These are phyloP conservation scores for Nasonovia ribisnigri DNA, from an alignment of 2,888 invertebrate species.

Conservation along the genomic window DNA sequence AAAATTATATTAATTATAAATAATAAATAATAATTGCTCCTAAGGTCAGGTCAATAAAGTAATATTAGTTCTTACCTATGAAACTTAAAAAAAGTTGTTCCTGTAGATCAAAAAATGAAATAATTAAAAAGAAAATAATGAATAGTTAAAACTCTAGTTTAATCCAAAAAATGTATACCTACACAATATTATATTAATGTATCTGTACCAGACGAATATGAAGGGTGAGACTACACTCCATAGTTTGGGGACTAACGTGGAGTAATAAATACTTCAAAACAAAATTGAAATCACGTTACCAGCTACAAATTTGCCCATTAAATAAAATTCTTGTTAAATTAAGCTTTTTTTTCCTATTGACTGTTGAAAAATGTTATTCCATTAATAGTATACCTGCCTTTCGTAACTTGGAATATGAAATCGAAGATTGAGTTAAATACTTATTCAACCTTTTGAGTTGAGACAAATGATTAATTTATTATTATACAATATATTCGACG, in stretches of 20 bases:
- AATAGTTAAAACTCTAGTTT: not conserved
- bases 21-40: not conserved
- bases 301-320: not conserved
- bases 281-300: not conserved
- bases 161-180: not conserved
- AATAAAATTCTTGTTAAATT: not conserved
- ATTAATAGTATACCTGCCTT: not conserved
- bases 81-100: not conserved
- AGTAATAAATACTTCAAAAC: not conserved
- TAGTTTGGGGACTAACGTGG: not conserved
- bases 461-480: not conserved
- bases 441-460: not conserved
- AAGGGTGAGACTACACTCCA: too few species aligned
- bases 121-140: not conserved
- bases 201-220: not conserved
- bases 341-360: not conserved
- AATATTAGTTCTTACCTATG: not conserved
- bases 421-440: not conserved
- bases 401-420: not conserved
- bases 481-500: too few species aligned
- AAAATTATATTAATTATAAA: not conserved
- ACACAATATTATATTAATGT: too few species aligned
- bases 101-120: not conserved
- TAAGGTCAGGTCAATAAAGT: too few species aligned
- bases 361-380: not conserved